Evolutionary conservation across 2,888 invertebrate species (phyloP).

Genomic region (Standfussiana lucernea): DNA sequence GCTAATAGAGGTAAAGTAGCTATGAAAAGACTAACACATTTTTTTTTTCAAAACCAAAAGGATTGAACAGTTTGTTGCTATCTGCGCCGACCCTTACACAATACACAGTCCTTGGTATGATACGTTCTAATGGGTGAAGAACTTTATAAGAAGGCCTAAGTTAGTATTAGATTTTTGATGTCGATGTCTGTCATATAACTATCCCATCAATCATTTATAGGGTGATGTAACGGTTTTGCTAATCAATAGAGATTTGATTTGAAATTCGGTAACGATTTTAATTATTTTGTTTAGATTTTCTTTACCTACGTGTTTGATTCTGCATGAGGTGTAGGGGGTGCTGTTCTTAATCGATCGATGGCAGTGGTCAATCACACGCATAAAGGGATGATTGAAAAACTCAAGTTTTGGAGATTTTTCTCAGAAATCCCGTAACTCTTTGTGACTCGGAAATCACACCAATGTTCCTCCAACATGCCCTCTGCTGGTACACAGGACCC

Average conservation of each 20-base stretch:
- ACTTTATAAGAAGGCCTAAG: constrained; percentile 51
- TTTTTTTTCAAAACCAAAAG: background rate
- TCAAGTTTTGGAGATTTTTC: background rate
- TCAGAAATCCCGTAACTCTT: background rate
- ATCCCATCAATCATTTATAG: constrained; percentile 38
- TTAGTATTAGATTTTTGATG: constrained; percentile 52
- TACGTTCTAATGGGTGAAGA: constrained; percentile 15
- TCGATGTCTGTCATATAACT: constrained; percentile 55
- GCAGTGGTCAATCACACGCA: background rate
- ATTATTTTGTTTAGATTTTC: constrained; percentile 5
- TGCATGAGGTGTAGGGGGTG: background rate
- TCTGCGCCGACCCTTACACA: background rate
- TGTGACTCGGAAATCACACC: background rate
- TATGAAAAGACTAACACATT: background rate
- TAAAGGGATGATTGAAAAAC: background rate
- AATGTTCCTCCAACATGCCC: background rate
- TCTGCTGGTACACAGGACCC: too few relatives aligned
- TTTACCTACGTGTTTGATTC: constrained; percentile 2
- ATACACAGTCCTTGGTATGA: background rate
- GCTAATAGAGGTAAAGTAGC: too few relatives aligned
- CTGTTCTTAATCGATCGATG: background rate
- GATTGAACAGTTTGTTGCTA: background rate
- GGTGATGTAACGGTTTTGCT: constrained; percentile 53
- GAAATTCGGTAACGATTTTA: constrained; percentile 2
- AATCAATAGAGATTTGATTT: constrained; percentile 59